Evolutionary conservation across 1,140 invertebrate genomes (phyloP).

Genomic region (Batillaria attramentaria): DNA sequence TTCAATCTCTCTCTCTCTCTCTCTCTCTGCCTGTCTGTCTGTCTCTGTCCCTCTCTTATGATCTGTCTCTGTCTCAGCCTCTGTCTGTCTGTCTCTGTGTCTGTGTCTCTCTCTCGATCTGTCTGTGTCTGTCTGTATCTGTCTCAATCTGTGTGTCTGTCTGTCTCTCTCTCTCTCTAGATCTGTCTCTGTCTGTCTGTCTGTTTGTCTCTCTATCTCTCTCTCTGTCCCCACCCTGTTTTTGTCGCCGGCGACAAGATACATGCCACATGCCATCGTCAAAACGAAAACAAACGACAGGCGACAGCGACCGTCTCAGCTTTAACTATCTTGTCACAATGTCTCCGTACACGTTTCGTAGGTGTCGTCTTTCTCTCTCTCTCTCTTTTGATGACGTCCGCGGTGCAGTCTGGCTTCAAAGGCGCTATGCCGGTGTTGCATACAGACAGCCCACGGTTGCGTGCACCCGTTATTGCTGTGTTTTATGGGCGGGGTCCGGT

Average conservation of each 20-base stretch:
- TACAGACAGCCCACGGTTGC: no score
- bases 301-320: no score
- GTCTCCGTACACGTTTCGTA: no score
- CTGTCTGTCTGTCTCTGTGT: background rate
- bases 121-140: background rate
- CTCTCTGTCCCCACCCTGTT: no score
- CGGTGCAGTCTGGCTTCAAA: no score
- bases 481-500: no score
- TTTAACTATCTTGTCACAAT: no score
- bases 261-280: background rate
- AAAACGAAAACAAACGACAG: background rate
- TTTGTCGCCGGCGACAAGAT: no score
- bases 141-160: constrained; percentile 3
- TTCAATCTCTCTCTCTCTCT: background rate
- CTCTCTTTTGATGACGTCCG: no score
- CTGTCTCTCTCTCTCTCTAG: background rate
- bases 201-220: background rate
- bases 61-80: background rate
- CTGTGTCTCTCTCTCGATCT: background rate
- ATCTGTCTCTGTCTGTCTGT: background rate
- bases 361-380: no score
- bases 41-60: background rate
- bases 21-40: background rate
- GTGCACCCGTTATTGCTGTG: no score
- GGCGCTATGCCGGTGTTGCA: no score